Conservation (phyloP, 2,888 invertebrate species). For the Heliconius cydno region DNA sequence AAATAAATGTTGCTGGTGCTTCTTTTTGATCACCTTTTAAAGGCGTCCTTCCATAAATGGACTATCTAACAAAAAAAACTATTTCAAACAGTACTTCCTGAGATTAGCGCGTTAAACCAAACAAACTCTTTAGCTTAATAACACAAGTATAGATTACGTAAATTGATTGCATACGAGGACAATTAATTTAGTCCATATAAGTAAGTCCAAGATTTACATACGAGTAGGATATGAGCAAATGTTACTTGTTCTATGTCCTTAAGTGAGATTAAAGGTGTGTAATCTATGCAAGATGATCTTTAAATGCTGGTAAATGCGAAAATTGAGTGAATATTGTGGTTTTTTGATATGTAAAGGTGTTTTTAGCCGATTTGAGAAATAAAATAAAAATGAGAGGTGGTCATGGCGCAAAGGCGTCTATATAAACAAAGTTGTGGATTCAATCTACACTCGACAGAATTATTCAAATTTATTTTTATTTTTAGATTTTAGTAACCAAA, state of each 20-base stretch:
- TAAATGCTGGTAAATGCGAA: neutral
- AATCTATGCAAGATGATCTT: constrained; percentile 27
- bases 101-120: neutral
- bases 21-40: no score
- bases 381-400: no score
- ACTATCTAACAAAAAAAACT: neutral
- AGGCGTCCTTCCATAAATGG: neutral
- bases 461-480: no score
- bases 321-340: neutral
- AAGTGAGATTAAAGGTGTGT: constrained; percentile 29
- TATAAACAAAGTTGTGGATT: neutral
- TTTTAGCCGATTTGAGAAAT: no score
- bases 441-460: neutral
- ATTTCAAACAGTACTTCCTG: neutral
- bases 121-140: neutral
- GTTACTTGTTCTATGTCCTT: constrained; percentile 36
- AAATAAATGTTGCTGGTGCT: no score
- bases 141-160: constrained; percentile 21
- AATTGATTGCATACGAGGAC: constrained; percentile 41
- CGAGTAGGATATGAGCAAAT: constrained; percentile 33
- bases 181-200: constrained; percentile 45
- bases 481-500: neutral
- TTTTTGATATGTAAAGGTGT: no score
- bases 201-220: constrained; percentile 36
- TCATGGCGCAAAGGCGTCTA: no score